Percentiles rank a stretch among this genome's conserved stretches.
These are phyloP conservation scores for Metopolophium dirhodum DNA, from an alignment of 1,140 invertebrate species.

Conservation along the genomic window DNA sequence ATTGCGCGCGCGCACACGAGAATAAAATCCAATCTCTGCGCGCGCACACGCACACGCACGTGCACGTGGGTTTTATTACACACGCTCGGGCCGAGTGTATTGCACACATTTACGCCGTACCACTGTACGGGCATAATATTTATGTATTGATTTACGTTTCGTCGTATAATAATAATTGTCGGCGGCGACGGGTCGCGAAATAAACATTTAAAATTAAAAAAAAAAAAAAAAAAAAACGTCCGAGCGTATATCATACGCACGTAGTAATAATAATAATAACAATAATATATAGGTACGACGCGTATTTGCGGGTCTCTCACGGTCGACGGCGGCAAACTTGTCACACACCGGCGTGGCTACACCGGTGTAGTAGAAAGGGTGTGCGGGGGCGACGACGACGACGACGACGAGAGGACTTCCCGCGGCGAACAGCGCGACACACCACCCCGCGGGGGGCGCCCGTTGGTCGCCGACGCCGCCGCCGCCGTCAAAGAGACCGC, in stretches of 20 bases:
- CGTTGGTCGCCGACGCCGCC: constrained; percentile 49
- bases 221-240: background rate
- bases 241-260: background rate
- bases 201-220: background rate
- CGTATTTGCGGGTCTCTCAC: constrained; percentile 30
- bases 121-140: background rate
- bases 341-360: background rate
- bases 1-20: constrained; percentile 36
- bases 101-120: background rate
- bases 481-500: constrained; percentile 54
- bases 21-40: constrained; percentile 10
- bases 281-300: background rate
- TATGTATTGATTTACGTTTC: constrained; percentile 40
- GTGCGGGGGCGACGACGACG: constrained; percentile 43
- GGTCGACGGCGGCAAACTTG: background rate
- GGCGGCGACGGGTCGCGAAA: constrained; percentile 40
- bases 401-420: constrained; percentile 41
- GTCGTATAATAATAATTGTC: constrained; percentile 40
- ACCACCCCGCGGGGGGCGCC: constrained; percentile 39
- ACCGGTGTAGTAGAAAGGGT: background rate
- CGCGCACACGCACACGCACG: background rate
- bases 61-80: constrained; percentile 32
- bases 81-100: background rate
- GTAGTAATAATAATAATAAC: background rate
- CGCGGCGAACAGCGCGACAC: constrained; percentile 54